Percentiles rank a stretch among this genome's conserved stretches.
phyloP scores from a whole-genome alignment of 2,888 invertebrate genomes.

The Temnothorax rugatulus region DNA sequence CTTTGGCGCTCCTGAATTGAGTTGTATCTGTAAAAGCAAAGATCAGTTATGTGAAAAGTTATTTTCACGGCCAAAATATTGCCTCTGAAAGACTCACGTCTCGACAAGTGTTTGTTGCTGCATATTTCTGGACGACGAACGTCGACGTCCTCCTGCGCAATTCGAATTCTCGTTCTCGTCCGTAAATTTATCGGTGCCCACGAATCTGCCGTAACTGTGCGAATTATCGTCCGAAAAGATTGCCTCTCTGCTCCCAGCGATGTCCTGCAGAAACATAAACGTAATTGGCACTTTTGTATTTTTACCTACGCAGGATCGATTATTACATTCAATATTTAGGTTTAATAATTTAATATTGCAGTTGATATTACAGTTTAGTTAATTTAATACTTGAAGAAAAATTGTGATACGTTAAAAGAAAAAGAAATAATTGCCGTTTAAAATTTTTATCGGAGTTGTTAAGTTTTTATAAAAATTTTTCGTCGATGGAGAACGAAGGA shows the following conservation, averaged over 20 bases:
- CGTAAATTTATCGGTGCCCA: constrained; percentile 43
- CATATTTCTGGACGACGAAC: constrained; percentile 37
- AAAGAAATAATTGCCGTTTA: neutral
- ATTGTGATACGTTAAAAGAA: neutral
- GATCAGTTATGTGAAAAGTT: neutral
- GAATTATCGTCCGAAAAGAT: constrained; percentile 35
- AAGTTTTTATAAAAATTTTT: neutral
- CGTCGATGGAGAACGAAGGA: neutral
- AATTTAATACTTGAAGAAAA: neutral
- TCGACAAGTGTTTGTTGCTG: constrained; percentile 65
- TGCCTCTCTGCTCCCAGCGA: constrained; percentile 22
- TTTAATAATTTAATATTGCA: neutral
- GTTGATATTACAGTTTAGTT: neutral
- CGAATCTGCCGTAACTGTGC: constrained; percentile 54
- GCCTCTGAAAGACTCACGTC: constrained; percentile 59
- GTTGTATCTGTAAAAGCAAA: constrained; percentile 64
- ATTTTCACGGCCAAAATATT: neutral
- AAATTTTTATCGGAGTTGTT: neutral
- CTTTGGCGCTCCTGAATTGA: constrained; percentile 60
- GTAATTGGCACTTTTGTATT: neutral
- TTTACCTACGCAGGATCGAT: neutral
- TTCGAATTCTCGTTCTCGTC: constrained; percentile 54
- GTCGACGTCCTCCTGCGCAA: constrained; percentile 44
- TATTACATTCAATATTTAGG: neutral
- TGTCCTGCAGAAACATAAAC: constrained; percentile 37